Conservation (phyloP, 2,888 invertebrate species). For the Colostygia pectinataria region DNA sequence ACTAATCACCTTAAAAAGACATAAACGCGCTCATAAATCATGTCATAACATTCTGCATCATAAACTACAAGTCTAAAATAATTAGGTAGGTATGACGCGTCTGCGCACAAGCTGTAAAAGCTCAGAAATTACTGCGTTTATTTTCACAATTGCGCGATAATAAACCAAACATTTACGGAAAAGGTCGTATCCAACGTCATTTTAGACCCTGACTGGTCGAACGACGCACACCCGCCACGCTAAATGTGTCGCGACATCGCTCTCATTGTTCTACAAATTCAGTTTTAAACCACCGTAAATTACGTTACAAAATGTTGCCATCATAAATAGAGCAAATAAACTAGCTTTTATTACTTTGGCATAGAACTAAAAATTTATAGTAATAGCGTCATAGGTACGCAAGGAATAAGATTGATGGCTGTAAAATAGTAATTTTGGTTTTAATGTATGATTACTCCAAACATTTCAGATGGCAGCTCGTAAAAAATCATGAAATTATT, state of each 20-base stretch:
- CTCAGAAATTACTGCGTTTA: slow-evolving; percentile 23
- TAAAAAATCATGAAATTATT: slow-evolving; percentile 12
- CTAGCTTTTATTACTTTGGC: slow-evolving; percentile 28
- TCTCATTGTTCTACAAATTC: slow-evolving; percentile 34
- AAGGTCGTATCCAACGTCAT: slow-evolving; percentile 34
- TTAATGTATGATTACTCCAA: slow-evolving; percentile 10
- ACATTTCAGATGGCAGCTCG: slow-evolving; percentile 11
- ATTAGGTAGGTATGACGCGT: slow-evolving; percentile 1
- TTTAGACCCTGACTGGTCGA: slow-evolving; percentile 10
- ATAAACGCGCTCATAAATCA: slow-evolving; percentile 7
- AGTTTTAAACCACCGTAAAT: slow-evolving; percentile 27
- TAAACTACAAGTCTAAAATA: background rate
- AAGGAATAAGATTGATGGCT: slow-evolving; percentile 11
- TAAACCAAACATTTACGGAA: slow-evolving; percentile 31
- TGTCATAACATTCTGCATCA: background rate
- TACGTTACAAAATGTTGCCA: slow-evolving; percentile 22
- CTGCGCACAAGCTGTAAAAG: slow-evolving; percentile 23
- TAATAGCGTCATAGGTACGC: slow-evolving; percentile 19
- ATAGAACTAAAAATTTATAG: slow-evolving; percentile 21
- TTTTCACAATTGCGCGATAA: slow-evolving; percentile 32
- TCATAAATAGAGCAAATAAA: slow-evolving; percentile 26
- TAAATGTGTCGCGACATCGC: slow-evolving; percentile 45
- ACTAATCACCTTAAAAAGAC: slow-evolving; percentile 4
- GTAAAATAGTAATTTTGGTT: slow-evolving; percentile 17
- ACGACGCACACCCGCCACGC: slow-evolving; percentile 12